Percentiles rank a stretch among this genome's conserved stretches.
These are phyloP conservation scores for Turdus rufiventris DNA, from an alignment of 2,113 vertebrate species.

Conservation along the genomic window DNA sequence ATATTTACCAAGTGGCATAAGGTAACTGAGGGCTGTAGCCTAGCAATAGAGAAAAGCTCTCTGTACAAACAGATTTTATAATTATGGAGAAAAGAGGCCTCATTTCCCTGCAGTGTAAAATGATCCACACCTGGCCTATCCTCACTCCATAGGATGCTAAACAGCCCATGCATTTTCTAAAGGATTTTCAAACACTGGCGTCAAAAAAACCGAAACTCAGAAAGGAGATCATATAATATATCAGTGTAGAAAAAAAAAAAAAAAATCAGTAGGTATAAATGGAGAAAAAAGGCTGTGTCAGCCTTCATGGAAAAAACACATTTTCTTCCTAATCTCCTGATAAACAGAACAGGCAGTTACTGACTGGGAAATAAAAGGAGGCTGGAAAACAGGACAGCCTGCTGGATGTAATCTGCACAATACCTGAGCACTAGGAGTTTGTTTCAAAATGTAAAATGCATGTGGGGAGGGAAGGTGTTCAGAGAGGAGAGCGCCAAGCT, in stretches of 20 bases:
- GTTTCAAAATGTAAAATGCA: not conserved
- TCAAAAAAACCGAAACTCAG: not conserved
- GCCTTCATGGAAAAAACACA: not conserved
- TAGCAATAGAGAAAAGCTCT: not conserved
- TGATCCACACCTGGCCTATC: conserved; percentile 15
- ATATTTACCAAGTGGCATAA: not conserved
- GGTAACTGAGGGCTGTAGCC: not conserved
- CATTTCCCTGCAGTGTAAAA: not conserved
- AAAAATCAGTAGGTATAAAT: not conserved
- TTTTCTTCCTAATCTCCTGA: not conserved
- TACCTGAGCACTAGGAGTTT: not conserved
- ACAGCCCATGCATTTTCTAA: conserved; percentile 14
- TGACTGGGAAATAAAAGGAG: not conserved
- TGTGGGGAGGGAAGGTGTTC: not conserved
- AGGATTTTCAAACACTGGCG: conserved; percentile 13
- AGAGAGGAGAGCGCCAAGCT: not conserved
- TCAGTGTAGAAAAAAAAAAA: not conserved
- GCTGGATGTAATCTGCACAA: not conserved
- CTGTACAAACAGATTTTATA: not conserved
- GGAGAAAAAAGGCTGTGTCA: not conserved
- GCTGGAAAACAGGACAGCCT: not conserved
- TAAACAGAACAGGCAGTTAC: not conserved
- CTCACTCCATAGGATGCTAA: not conserved
- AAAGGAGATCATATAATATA: not conserved
- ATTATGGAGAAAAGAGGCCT: not conserved